Evolutionary conservation across 1,140 invertebrate species (phyloP).

Genomic region (Pantala flavescens): DNA sequence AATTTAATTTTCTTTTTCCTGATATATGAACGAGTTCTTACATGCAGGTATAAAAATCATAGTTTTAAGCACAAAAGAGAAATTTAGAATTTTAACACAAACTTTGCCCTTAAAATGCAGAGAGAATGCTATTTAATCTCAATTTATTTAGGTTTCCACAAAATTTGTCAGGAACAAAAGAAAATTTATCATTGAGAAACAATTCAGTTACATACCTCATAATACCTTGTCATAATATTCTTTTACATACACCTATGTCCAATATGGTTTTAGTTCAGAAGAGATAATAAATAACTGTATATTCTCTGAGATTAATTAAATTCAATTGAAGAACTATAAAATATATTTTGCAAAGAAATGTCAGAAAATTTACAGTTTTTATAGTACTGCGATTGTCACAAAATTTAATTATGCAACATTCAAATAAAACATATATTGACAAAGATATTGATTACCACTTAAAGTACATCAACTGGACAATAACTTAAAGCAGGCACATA

Average conservation of each 20-base stretch:
- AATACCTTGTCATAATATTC: background rate
- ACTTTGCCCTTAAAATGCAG: no score
- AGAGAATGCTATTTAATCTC: background rate
- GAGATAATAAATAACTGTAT: no score
- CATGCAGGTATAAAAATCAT: no score
- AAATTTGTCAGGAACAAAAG: background rate
- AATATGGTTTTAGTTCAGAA: background rate
- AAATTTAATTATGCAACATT: background rate
- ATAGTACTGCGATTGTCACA: background rate
- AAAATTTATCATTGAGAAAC: background rate
- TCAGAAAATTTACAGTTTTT: background rate
- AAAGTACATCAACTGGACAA: background rate
- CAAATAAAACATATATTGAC: background rate
- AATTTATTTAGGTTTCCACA: background rate
- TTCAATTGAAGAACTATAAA: background rate
- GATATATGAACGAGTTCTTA: no score
- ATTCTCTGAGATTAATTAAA: no score
- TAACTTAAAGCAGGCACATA: background rate
- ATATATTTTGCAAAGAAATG: background rate
- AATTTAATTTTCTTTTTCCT: no score
- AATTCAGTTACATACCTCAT: background rate
- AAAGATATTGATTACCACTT: background rate
- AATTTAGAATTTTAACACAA: no score
- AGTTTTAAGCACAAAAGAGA: no score
- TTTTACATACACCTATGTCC: background rate